Evolutionary conservation across 2,797 vertebrate genomes (phyloP).

Genomic region (Nyctalus aviator): DNA sequence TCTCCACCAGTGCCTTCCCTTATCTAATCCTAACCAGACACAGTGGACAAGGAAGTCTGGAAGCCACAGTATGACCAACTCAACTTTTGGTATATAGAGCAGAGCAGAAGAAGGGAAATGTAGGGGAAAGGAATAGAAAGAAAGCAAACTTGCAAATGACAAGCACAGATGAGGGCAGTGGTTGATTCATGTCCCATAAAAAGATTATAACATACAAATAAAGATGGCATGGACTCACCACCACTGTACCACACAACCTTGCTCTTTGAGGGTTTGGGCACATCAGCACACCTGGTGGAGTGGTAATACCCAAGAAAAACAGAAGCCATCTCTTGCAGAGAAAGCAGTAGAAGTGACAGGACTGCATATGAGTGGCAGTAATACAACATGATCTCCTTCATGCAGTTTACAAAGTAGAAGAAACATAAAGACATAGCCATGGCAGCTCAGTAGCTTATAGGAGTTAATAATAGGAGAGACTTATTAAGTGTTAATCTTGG

Average conservation of each 20-base stretch:
- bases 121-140: neutral
- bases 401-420: neutral
- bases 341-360: neutral
- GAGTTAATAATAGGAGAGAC: neutral
- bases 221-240: neutral
- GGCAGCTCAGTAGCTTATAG: neutral
- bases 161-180: neutral
- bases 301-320: neutral
- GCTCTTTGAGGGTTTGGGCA: neutral
- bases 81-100: neutral
- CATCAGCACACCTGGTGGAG: rapidly evolving
- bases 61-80: neutral
- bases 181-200: neutral
- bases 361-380: rapidly evolving
- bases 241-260: neutral
- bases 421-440: neutral
- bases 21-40: neutral
- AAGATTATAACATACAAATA: neutral
- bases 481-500: neutral
- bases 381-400: neutral
- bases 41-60: neutral
- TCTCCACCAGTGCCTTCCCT: neutral
- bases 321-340: neutral
- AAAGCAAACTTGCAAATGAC: neutral
- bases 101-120: neutral